phyloP scores from a whole-genome alignment of 2,797 vertebrate genomes.

The Sebastes vulpes region DNA sequence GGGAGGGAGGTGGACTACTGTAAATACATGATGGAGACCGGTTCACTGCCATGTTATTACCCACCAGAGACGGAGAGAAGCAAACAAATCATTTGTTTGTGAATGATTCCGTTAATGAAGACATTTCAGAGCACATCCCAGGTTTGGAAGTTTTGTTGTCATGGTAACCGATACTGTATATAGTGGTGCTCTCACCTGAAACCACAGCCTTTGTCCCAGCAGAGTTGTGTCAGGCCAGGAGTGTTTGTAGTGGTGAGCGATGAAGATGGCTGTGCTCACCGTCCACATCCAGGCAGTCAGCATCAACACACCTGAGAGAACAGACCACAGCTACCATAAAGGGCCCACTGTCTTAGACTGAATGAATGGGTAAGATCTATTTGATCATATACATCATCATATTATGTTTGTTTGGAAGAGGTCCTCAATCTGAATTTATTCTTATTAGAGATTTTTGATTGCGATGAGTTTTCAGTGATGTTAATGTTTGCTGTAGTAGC shows the following conservation, averaged over 20 bases:
- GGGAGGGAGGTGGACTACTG: neutral
- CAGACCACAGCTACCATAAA: neutral
- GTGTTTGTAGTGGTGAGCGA: slow-evolving; percentile 90
- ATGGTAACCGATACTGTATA: neutral
- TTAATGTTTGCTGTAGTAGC: too few relatives aligned
- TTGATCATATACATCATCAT: too few relatives aligned
- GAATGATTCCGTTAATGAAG: neutral
- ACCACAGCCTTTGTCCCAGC: slow-evolving; percentile 88
- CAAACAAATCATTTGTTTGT: neutral
- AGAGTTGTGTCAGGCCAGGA: slow-evolving; percentile 85
- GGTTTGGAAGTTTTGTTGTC: neutral
- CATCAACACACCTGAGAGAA: slow-evolving; percentile 86
- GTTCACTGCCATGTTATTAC: neutral
- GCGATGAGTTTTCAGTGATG: too few relatives aligned
- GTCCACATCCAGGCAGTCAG: slow-evolving; percentile 89
- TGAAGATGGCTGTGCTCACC: slow-evolving; percentile 86
- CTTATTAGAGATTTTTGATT: too few relatives aligned
- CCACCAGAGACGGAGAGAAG: neutral
- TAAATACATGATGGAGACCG: neutral
- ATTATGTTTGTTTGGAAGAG: too few relatives aligned
- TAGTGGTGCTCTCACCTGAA: slow-evolving; percentile 86
- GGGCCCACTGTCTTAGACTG: too few relatives aligned
- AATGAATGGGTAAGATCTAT: too few relatives aligned
- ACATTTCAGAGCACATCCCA: neutral
- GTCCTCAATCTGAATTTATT: too few relatives aligned